Evolutionary conservation across 53 echinoderm and acorn worm species (phyloP), one percentile per base, ranked within the genome.

Genomic region (Hippasteria phrygiana): DNA sequence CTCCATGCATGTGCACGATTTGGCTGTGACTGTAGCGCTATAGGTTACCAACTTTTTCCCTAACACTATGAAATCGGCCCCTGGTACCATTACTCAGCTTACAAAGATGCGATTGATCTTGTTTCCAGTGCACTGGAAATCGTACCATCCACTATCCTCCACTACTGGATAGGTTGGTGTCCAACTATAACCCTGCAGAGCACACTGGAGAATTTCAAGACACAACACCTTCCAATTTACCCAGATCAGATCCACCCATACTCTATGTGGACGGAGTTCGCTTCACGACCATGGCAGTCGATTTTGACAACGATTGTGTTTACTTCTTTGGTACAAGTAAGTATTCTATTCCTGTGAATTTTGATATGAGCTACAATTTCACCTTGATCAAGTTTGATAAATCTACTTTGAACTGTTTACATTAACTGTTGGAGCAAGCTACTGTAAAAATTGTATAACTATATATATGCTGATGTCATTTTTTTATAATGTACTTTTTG

Each of bases 281-380:
- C 70, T 71, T 85, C 51, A 85, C 85, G n/a, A 34, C 33, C 36
- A 24, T 85, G 70, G 55, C 85, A 18, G 50, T 51, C 27, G 85
- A 85, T 85, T 50, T 71, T 46, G 51, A 35, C 2, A 36, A 18
- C 14, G 14, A 40, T 18, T 71, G 43, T 12, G 29, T 71, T 34
- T 85, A 69, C 85, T 85, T 69, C 85, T 85, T 85, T 51, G 85
- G 85, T 34, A 85, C 85, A 51, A 24, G 85, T 85, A 85, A 85
- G 85, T 85, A 29, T 27, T 14, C 5, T 24, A 9, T 41, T 41
- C 26, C 2, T 43, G 9, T 17, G 24, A 11, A 59, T 11, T 8
- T 59, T 59, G 59, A 9, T 59, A 4, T 20, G 8, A 10, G 48
- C 59, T 20, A 20, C 10, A 18, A 24, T 8, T 11, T 4, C 20